Evolutionary conservation across 30 jellyfish, hydroid and myxozoan genomes (phyloP), one percentile per base, ranked within the genome.

Genomic region (Hydractinia echinata): DNA sequence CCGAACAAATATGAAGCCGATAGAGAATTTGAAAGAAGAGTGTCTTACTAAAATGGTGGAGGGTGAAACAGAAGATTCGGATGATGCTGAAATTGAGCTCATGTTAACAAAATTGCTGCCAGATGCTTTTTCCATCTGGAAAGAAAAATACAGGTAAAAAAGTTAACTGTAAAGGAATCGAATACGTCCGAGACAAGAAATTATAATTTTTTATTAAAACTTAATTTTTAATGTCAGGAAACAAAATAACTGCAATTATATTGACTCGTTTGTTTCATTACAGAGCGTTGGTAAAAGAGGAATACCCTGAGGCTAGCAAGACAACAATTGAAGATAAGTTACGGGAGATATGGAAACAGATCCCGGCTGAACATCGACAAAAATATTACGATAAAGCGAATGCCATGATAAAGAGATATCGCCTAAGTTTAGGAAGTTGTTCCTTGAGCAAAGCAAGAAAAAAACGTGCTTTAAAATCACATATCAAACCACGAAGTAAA

Each of bases 121-220:
- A 6, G 74, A 13, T 64, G 74, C 74, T 64, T 64, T 64, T 64
- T n/a, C 74, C 19, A 64, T 64, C 19, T 64, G 74, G 74, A 7
- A 64, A 4, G 74, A 64, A 13, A 64, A 64, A 64, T 64, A 64
- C 18, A 64, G 74, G 74, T 64, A 13, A 9, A n/a, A 51, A 51
- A 64, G 18, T 13, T 2, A 30, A 30, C 44, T 30, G 44, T 30
- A 30, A 30, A 30, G 2, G 44, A 30, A 30, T 30, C 44, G 44
- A 30, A 30, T 30, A 30, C 44, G 44, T 30, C 44, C 4, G 18
- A n/a, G 69, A 58, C 3, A 58, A 2, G 1, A 11, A 58, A 13
- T 11, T 58, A 11, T 11, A 58, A n/a, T n/a, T n/a, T n/a, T n/a
- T n/a, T n/a, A n/a, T n/a, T n/a, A n/a, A 58, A 58, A 58, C 69